Evolutionary conservation across 2,113 vertebrate species (phyloP), one percentile per base, ranked within the genome.

Genomic region (Oenanthe oenanthe): DNA sequence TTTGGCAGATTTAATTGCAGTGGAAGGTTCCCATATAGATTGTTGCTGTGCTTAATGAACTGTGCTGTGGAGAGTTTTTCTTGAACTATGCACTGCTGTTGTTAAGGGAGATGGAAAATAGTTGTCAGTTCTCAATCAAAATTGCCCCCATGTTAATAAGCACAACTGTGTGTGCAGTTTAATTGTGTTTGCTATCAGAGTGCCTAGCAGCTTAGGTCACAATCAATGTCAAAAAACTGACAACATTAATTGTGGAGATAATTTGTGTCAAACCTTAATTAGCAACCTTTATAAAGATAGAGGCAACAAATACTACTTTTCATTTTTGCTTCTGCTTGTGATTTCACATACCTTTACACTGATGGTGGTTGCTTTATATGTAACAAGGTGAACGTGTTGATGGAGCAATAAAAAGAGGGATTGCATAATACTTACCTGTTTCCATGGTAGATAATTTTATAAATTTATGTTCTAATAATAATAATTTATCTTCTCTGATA

Each of bases 31-130:
- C 56, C 50, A 81, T 58, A 34, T 88, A 95, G 71, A 81, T 94
- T 89, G 83, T 93, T 93, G 68, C 26, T 95, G 51, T 97, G 74
- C 31, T 95, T 97, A 97, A 93, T 94, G 91, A 95, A 94, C 78
- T 92, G 61, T 95, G 47, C 85, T 79, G 38, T 57, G 51, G 65
- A 87, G 73, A 94, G 48, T 82, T 63, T 94, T 94, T 96, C 79
- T 93, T 95, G 61, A 92, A 76, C 75, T 96, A 47, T 77, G 38
- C 26, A 70, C 65, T 91, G 40, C 62, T 78, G 29, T 93, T 93
- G 56, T 93, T 95, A 95, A 88, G 85, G 85, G 79, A 96, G 45
- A 73, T 84, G 84, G 76, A 92, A 97, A 97, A 82, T 83, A 93
- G 45, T 91, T 93, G 32, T 80, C 93, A 92, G 45, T 89, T 95